Conservation (phyloP, 2,113 vertebrate species). For the Entomyzon cyanotis region DNA sequence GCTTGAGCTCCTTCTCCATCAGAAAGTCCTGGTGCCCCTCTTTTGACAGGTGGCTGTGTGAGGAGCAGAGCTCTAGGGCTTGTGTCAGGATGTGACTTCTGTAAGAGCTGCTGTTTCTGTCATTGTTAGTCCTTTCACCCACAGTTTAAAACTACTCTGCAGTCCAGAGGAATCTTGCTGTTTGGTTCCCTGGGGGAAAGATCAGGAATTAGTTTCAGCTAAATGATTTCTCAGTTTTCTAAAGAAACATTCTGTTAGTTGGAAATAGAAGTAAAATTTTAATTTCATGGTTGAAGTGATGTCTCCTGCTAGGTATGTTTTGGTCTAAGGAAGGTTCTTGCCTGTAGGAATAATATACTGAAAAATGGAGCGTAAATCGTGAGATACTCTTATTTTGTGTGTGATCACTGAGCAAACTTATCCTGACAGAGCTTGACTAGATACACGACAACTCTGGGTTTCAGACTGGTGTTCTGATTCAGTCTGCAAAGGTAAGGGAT, state of each 20-base stretch:
- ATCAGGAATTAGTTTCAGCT: neutral
- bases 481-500: neutral
- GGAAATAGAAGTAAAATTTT: neutral
- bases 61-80: neutral
- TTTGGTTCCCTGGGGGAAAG: neutral
- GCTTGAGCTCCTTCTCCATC: neutral
- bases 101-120: neutral
- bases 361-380: neutral
- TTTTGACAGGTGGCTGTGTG: neutral
- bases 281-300: neutral
- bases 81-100: neutral
- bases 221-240: neutral
- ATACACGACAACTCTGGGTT: neutral
- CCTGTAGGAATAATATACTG: neutral
- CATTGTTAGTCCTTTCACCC: neutral
- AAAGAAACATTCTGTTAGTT: neutral
- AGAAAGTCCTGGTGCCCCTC: neutral
- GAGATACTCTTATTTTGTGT: neutral
- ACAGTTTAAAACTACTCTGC: neutral
- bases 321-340: neutral
- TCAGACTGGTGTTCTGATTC: neutral
- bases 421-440: neutral
- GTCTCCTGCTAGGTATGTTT: neutral
- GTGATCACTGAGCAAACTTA: neutral
- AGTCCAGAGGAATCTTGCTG: neutral